phyloP scores from a whole-genome alignment of 2,888 invertebrate genomes.

The Leptopterna dolabrata region DNA sequence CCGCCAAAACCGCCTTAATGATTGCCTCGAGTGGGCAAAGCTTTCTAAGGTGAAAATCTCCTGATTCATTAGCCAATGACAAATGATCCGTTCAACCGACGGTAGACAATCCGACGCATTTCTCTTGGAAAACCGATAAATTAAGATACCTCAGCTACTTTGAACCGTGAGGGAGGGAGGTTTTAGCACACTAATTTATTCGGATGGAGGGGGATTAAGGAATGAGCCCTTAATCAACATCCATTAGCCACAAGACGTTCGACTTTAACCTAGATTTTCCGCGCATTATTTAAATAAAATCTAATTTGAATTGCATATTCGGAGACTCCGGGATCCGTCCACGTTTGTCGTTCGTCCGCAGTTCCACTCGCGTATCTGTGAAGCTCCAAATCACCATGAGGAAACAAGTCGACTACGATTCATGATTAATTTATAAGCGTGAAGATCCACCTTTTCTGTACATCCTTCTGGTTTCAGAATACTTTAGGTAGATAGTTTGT shows the following conservation, averaged over 20 bases:
- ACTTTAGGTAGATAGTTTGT: not conserved
- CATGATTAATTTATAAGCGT: not conserved
- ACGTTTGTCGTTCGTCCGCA: not conserved
- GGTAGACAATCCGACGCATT: not conserved
- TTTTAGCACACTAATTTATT: constrained; percentile 5
- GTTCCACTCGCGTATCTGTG: not conserved
- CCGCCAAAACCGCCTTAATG: not conserved
- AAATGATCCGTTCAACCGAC: not conserved
- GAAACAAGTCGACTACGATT: not conserved
- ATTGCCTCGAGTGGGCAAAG: not conserved
- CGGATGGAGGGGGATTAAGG: constrained; percentile 4
- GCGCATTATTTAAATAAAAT: not conserved
- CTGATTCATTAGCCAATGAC: constrained; percentile 30
- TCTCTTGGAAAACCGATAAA: not conserved
- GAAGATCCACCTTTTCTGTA: not conserved
- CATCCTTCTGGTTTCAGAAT: not conserved
- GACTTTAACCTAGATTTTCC: not conserved
- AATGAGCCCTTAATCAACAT: constrained; percentile 6
- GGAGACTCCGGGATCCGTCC: not conserved
- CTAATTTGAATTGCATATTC: constrained; percentile 9
- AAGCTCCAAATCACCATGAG: not conserved
- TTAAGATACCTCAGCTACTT: constrained; percentile 12
- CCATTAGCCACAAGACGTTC: not conserved
- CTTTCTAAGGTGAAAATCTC: constrained; percentile 28
- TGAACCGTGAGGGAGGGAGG: not conserved